A percentile compares a stretch with the other conserved stretches of the same genome.
Evolutionary conservation across 2,797 vertebrate species (phyloP).

Genomic region (Hirundo rustica): DNA sequence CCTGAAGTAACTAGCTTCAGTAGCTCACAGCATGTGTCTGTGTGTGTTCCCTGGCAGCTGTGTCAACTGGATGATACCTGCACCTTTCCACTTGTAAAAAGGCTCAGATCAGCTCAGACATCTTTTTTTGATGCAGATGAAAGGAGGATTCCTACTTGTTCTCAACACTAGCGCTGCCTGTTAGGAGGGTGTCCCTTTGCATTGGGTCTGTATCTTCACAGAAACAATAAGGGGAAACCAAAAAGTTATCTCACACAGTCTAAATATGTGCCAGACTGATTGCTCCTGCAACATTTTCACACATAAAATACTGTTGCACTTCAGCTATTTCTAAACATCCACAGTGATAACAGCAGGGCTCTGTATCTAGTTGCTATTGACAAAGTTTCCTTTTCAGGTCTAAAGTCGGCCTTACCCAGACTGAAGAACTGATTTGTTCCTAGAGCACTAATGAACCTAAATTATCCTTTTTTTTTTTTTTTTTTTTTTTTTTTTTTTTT

Average conservation of each 20-base stretch:
- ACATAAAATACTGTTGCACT: background rate
- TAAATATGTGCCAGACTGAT: background rate
- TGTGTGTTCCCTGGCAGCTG: background rate
- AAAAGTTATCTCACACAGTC: background rate
- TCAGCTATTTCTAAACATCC: background rate
- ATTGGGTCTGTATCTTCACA: background rate
- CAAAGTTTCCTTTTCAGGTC: background rate
- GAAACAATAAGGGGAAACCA: background rate
- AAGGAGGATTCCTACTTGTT: constrained; percentile 13
- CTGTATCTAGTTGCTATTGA: background rate
- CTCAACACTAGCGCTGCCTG: background rate
- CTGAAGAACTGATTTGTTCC: background rate
- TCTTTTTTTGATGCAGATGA: constrained; percentile 16
- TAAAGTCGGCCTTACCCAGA: background rate
- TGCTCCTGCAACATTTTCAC: background rate
- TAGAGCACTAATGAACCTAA: background rate
- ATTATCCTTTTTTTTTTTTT: background rate
- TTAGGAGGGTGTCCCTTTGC: background rate
- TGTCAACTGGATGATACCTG: background rate
- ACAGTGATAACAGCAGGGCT: background rate
- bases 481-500: fast-evolving
- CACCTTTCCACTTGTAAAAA: background rate
- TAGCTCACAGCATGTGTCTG: background rate
- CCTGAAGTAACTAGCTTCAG: background rate
- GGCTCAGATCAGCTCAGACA: background rate